Percentiles rank a stretch among this genome's conserved stretches.
Evolutionary conservation across 2,113 vertebrate genomes (phyloP).

Genomic region (Vombatus ursinus): DNA sequence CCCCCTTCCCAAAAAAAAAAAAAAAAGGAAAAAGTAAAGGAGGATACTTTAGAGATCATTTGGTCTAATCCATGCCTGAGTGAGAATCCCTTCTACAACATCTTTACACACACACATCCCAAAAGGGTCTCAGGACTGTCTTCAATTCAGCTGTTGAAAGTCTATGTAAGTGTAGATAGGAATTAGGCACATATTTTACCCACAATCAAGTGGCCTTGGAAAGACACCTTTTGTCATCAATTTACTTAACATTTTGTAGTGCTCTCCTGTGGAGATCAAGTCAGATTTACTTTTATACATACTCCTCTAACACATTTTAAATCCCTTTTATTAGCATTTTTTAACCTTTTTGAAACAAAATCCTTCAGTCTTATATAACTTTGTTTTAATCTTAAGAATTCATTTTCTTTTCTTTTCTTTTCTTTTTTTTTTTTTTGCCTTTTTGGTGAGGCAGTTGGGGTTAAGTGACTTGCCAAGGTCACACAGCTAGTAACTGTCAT

Average conservation of each 20-base stretch:
- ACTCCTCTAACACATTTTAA: slow-evolving; percentile 16
- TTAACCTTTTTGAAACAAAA: neutral
- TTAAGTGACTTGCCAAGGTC: no score
- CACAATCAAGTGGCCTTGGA: neutral
- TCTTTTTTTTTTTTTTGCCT: no score
- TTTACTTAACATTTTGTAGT: slow-evolving; percentile 4
- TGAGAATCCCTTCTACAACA: no score
- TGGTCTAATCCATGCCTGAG: neutral
- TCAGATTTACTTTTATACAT: neutral
- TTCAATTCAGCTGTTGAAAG: slow-evolving; percentile 31
- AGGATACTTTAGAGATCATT: neutral
- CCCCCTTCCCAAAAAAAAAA: neutral
- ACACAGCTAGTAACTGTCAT: no score
- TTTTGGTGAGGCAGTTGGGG: no score
- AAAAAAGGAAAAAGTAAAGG: neutral
- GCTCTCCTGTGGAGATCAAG: neutral
- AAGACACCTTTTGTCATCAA: neutral
- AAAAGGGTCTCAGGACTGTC: neutral
- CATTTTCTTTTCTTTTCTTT: slow-evolving; percentile 24
- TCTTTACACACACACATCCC: neutral
- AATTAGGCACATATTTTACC: neutral
- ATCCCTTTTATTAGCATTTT: neutral
- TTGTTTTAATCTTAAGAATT: slow-evolving; percentile 2
- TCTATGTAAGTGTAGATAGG: neutral
- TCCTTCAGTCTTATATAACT: neutral